These are phyloP conservation scores for Polyommatus iphigenia DNA, from an alignment of 2,888 invertebrate genomes.

Conservation along the genomic window DNA sequence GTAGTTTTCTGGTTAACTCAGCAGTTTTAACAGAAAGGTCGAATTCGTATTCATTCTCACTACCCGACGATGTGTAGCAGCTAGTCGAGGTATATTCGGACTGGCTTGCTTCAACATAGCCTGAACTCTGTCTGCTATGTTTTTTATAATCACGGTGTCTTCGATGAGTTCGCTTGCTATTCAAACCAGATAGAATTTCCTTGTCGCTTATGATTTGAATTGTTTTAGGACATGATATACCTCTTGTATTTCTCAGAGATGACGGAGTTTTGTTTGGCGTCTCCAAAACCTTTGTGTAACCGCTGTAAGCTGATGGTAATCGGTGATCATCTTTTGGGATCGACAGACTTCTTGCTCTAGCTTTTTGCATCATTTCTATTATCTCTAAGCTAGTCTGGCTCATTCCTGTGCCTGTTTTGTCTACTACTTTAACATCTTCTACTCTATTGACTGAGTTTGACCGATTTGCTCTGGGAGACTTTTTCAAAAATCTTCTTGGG, in stretches of 20 bases:
- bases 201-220: slow-evolving; percentile 74
- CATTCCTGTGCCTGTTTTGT: slow-evolving; percentile 67
- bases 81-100: slow-evolving; percentile 77
- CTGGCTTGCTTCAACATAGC: slow-evolving; percentile 75
- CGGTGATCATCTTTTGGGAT: slow-evolving; percentile 76
- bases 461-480: slow-evolving; percentile 72
- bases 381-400: slow-evolving; percentile 74
- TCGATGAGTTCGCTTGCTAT: slow-evolving; percentile 55
- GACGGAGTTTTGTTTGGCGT: slow-evolving; percentile 76
- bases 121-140: slow-evolving; percentile 67
- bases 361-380: slow-evolving; percentile 72
- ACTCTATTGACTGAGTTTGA: slow-evolving; percentile 79
- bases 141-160: slow-evolving; percentile 58
- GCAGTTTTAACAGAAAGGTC: slow-evolving; percentile 71
- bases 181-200: slow-evolving; percentile 77
- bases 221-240: slow-evolving; percentile 76
- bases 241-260: slow-evolving; percentile 60
- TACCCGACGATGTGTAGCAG: slow-evolving; percentile 75
- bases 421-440: slow-evolving; percentile 60
- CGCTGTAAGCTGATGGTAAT: slow-evolving; percentile 60
- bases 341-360: slow-evolving; percentile 72
- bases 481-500: slow-evolving; percentile 68
- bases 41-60: slow-evolving; percentile 77
- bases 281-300: slow-evolving; percentile 70
- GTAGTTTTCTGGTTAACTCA: slow-evolving; percentile 69